A percentile compares a stretch with the other conserved stretches of the same genome.
Evolutionary conservation across 2,113 vertebrate species (phyloP).

Genomic region (Engraulis encrasicolus): DNA sequence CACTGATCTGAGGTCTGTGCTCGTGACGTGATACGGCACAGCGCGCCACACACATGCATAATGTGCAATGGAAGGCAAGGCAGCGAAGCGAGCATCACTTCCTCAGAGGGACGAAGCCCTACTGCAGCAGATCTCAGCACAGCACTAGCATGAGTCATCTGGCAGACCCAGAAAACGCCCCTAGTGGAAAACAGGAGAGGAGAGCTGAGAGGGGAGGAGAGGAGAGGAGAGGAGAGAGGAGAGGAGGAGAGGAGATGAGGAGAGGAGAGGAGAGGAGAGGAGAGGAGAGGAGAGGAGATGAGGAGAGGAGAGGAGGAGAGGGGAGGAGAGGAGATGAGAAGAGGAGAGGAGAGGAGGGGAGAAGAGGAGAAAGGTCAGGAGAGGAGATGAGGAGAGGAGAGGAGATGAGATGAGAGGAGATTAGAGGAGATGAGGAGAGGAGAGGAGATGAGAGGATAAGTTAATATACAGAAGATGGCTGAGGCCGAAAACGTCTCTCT

Average conservation of each 20-base stretch:
- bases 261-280: neutral
- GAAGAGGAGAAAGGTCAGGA: too few species aligned
- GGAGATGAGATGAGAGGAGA: neutral
- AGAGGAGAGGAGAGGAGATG: neutral
- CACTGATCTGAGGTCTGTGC: neutral
- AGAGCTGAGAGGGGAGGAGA: neutral
- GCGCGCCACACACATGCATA: too few species aligned
- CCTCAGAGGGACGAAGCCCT: neutral
- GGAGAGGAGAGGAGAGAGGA: neutral
- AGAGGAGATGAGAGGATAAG: neutral
- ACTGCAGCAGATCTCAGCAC: neutral
- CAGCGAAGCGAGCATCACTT: neutral
- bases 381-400: neutral
- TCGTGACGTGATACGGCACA: too few species aligned
- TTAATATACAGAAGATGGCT: too few species aligned
- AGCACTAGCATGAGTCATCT: neutral
- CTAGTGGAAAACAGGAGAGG: neutral
- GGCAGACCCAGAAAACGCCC: constrained; percentile 9
- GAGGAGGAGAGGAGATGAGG: neutral
- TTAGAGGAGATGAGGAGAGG: neutral
- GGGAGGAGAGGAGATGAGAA: neutral
- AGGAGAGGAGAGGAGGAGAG: neutral
- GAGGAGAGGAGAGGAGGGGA: neutral
- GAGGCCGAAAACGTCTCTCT: too few species aligned
- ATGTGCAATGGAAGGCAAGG: neutral